phyloP scores from a whole-genome alignment of 2,797 vertebrate species.

The Melanotaenia pygmaea region DNA sequence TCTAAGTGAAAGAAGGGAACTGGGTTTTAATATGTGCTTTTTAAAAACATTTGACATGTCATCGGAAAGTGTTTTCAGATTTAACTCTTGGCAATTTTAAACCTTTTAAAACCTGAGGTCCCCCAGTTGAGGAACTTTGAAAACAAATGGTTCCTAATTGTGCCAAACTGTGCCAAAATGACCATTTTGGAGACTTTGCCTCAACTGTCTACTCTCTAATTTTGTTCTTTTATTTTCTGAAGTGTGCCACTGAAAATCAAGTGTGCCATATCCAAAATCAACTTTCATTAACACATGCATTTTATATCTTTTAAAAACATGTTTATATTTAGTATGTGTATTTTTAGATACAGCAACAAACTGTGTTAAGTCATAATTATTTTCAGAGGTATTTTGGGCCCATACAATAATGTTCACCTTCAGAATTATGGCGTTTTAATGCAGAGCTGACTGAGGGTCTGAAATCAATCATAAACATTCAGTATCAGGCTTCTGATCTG shows the following conservation, averaged over 20 bases:
- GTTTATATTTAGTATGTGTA: neutral
- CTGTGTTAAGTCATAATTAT: neutral
- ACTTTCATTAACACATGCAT: too few species aligned
- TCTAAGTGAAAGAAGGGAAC: neutral
- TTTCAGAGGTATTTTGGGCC: neutral
- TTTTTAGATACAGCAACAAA: neutral
- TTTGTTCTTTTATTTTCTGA: neutral
- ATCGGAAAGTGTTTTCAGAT: neutral
- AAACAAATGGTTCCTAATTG: too few species aligned
- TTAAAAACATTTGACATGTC: neutral
- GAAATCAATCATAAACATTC: neutral
- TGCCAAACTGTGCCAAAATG: too few species aligned
- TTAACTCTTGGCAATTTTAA: neutral
- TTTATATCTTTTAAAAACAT: too few species aligned
- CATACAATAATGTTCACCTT: neutral
- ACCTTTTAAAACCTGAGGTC: too few species aligned
- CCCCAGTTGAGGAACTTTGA: too few species aligned
- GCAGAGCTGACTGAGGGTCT: neutral
- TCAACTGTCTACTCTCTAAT: too few species aligned
- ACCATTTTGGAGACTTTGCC: too few species aligned
- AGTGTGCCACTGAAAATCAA: neutral
- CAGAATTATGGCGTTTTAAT: neutral
- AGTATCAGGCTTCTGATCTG: neutral
- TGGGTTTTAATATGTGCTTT: neutral
- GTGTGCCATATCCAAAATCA: neutral